A percentile compares a stretch with the other conserved stretches of the same genome.
phyloP scores from a whole-genome alignment of 2,888 invertebrate species.

The Lomographa bimaculata region DNA sequence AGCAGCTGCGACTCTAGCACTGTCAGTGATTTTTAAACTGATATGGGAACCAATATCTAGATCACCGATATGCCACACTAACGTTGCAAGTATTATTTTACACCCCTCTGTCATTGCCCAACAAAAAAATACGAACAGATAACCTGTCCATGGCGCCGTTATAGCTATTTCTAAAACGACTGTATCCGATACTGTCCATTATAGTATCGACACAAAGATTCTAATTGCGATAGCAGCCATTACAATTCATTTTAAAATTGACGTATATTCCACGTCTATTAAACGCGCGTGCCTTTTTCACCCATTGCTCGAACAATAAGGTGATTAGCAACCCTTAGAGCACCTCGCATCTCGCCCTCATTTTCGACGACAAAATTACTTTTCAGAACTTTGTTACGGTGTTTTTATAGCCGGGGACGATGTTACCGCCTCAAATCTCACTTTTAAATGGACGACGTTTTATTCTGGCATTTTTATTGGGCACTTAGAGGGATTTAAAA shows the following conservation, averaged over 20 bases:
- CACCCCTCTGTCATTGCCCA: conserved; percentile 21
- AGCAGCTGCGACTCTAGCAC: too few species aligned
- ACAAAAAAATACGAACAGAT: conserved; percentile 16
- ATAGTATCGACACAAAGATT: too few species aligned
- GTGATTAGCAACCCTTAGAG: conserved; percentile 62
- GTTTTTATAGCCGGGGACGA: conserved; percentile 50
- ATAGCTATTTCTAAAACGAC: too few species aligned
- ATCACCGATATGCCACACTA: conserved; percentile 17
- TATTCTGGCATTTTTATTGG: conserved; percentile 16
- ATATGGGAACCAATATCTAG: too few species aligned
- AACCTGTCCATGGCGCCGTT: too few species aligned
- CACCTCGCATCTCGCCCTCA: conserved; percentile 45
- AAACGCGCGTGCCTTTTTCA: conserved; percentile 47
- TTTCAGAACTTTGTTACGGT: conserved; percentile 51
- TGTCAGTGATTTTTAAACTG: too few species aligned
- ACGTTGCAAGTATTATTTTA: conserved; percentile 17
- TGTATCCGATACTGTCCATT: too few species aligned
- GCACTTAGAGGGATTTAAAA: conserved; percentile 13
- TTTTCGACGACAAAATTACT: conserved; percentile 56
- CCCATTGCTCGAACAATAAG: conserved; percentile 54
- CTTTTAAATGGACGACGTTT: conserved; percentile 15
- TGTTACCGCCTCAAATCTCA: conserved; percentile 26
- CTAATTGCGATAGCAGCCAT: too few species aligned
- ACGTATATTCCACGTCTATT: conserved; percentile 31
- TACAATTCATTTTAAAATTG: too few species aligned